These are phyloP conservation scores for Oedothorax gibbosus DNA, from an alignment of 1,140 invertebrate species.

Conservation along the genomic window DNA sequence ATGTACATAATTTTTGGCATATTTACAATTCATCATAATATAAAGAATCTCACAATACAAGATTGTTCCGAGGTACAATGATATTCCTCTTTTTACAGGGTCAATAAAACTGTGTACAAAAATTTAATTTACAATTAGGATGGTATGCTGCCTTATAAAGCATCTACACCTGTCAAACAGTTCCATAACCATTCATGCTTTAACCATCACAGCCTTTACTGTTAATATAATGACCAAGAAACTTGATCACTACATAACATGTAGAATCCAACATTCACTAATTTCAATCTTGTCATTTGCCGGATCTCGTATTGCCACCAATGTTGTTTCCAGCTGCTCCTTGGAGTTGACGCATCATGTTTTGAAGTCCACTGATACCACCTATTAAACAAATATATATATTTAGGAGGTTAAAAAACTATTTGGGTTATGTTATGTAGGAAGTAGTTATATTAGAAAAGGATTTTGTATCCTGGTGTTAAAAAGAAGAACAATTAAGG, in stretches of 20 bases:
- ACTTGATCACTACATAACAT: neutral
- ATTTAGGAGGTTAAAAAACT: neutral
- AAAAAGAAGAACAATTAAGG: too few species aligned
- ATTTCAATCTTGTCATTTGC: slow-evolving; percentile 45
- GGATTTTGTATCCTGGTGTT: too few species aligned
- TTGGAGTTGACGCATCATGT: slow-evolving; percentile 98
- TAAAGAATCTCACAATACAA: slow-evolving; percentile 48
- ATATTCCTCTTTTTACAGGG: slow-evolving; percentile 30
- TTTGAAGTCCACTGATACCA: slow-evolving; percentile 95
- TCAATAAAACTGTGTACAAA: slow-evolving; percentile 58
- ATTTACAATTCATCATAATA: slow-evolving; percentile 40
- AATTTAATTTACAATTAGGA: slow-evolving; percentile 33
- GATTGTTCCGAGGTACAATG: slow-evolving; percentile 22
- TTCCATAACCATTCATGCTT: slow-evolving; percentile 2
- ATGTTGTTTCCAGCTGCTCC: slow-evolving; percentile 72
- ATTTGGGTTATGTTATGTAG: too few species aligned
- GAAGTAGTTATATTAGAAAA: too few species aligned
- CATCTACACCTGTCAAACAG: slow-evolving; percentile 28
- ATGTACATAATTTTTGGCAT: slow-evolving; percentile 49
- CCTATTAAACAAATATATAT: slow-evolving; percentile 73
- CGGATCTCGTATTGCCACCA: slow-evolving; percentile 36
- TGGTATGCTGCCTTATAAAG: slow-evolving; percentile 35
- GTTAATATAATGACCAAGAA: slow-evolving; percentile 17
- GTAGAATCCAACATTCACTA: neutral
- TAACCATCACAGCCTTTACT: slow-evolving; percentile 53